These are phyloP conservation scores for Myotis daubentonii DNA, from an alignment of 2,797 vertebrate species.

Conservation along the genomic window DNA sequence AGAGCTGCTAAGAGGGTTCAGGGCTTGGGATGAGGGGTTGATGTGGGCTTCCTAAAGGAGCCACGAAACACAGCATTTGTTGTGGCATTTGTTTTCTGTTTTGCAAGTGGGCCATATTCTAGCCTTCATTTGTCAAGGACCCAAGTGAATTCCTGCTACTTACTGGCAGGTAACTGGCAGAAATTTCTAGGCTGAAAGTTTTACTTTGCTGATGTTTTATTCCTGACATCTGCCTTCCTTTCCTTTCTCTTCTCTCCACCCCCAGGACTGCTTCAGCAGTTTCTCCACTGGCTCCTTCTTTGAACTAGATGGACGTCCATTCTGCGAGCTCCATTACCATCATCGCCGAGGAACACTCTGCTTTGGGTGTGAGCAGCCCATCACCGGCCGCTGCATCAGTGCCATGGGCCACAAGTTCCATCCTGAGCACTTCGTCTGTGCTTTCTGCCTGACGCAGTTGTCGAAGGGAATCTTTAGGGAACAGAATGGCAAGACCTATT, in stretches of 20 bases:
- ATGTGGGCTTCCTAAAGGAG: background rate
- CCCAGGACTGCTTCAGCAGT: constrained; percentile 91
- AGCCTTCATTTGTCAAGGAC: background rate
- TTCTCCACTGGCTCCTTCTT: constrained; percentile 90
- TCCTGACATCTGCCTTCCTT: background rate
- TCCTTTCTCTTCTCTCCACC: background rate
- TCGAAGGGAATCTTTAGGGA: constrained; percentile 93
- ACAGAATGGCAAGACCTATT: constrained; percentile 89
- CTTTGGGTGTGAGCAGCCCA: constrained; percentile 86
- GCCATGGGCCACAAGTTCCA: constrained; percentile 92
- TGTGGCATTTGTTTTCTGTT: background rate
- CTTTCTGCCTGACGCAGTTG: constrained; percentile 92
- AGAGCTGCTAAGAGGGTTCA: background rate
- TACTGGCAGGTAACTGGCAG: background rate
- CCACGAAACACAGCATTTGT: background rate
- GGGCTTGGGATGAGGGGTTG: background rate
- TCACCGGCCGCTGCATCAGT: constrained; percentile 90
- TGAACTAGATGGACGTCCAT: constrained; percentile 90
- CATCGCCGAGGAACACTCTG: constrained; percentile 91
- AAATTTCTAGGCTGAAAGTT: background rate
- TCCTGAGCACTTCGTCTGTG: constrained; percentile 94
- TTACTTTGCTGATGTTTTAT: background rate
- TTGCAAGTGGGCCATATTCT: background rate
- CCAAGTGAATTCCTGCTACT: background rate
- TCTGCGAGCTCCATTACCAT: constrained; percentile 93